A percentile compares a stretch with the other conserved stretches of the same genome.
phyloP scores from a whole-genome alignment of 2,797 vertebrate genomes.

The Carduelis carduelis region DNA sequence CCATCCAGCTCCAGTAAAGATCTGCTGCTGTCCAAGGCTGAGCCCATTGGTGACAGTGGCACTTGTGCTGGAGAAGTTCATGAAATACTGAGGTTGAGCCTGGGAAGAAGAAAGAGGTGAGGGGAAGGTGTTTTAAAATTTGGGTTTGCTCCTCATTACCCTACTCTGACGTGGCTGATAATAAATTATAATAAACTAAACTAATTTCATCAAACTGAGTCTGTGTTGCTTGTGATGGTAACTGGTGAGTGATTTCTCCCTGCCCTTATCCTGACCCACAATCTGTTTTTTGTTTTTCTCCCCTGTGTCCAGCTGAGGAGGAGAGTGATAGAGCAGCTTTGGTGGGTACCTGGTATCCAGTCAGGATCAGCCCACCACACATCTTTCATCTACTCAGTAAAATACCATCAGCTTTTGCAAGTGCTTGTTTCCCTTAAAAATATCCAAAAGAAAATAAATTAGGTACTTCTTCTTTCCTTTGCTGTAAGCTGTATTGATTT shows the following conservation, averaged over 20 bases:
- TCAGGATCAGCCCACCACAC: neutral
- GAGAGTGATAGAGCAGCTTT: neutral
- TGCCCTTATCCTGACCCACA: neutral
- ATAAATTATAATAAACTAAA: neutral
- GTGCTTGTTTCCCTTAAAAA: neutral
- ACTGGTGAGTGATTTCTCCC: neutral
- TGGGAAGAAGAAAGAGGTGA: neutral
- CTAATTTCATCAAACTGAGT: neutral
- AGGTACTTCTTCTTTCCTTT: neutral
- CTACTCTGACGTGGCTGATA: neutral
- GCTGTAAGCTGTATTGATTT: neutral
- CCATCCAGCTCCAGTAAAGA: neutral
- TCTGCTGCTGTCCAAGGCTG: neutral
- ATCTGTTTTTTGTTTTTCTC: neutral
- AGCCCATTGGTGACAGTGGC: neutral
- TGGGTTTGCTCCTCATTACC: neutral
- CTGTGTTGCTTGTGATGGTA: neutral
- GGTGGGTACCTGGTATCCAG: neutral
- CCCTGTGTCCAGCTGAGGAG: accelerated
- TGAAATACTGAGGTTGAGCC: neutral
- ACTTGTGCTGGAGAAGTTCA: neutral
- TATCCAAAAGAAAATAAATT: neutral
- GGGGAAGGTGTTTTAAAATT: neutral
- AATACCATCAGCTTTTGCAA: neutral
- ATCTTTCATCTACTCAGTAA: neutral